Percentiles rank a stretch among this genome's conserved stretches.
Conservation (phyloP, 2,113 vertebrate genomes). For the Tyto alba region DNA sequence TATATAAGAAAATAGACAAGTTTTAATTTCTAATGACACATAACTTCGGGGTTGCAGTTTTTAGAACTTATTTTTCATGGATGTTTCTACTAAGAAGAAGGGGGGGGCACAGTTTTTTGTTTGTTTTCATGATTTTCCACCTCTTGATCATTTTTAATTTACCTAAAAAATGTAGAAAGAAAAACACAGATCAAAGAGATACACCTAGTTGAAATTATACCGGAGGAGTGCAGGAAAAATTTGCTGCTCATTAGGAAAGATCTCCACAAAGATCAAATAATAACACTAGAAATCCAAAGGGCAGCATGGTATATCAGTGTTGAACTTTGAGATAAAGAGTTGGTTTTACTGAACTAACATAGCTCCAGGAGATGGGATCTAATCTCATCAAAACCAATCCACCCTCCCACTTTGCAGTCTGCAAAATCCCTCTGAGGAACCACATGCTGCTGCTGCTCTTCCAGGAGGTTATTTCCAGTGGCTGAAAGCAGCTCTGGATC, state of each 20-base stretch:
- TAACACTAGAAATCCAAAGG: not conserved
- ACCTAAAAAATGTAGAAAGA: not conserved
- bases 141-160: not conserved
- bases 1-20: not conserved
- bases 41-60: not conserved
- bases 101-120: fast-evolving
- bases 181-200: not conserved
- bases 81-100: not conserved
- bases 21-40: not conserved
- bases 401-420: not conserved
- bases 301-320: not conserved
- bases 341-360: not conserved
- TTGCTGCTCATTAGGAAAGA: not conserved
- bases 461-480: not conserved
- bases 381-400: not conserved
- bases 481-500: not conserved
- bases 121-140: not conserved
- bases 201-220: not conserved
- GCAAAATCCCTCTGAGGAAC: not conserved
- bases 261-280: not conserved
- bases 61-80: not conserved
- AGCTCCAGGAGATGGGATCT: not conserved
- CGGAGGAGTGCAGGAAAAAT: not conserved
- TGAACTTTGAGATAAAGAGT: not conserved
- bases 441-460: not conserved